These are phyloP conservation scores for Cheilosia urbana DNA, from an alignment of 2,888 invertebrate genomes.

Conservation along the genomic window DNA sequence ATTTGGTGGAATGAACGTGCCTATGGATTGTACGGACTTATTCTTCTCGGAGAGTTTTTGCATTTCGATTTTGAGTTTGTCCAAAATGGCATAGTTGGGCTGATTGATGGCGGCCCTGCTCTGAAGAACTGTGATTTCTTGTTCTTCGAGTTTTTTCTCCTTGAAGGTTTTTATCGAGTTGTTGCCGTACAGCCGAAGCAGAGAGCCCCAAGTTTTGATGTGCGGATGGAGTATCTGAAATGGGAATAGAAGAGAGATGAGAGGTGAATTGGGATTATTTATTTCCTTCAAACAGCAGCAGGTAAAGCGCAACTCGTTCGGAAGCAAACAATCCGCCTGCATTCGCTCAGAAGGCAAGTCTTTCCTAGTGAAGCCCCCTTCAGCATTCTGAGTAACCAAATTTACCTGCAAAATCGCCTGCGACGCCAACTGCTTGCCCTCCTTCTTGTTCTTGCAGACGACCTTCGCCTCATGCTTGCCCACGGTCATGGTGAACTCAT, in stretches of 20 bases:
- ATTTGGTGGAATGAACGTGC: constrained; percentile 87
- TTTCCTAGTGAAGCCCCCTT: background rate
- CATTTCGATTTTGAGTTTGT: constrained; percentile 94
- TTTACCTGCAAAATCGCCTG: constrained; percentile 94
- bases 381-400: background rate
- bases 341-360: no score
- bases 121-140: constrained; percentile 95
- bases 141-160: constrained; percentile 95
- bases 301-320: no score
- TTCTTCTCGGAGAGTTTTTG: constrained; percentile 88
- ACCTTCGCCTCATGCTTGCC: constrained; percentile 96
- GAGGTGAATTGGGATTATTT: background rate
- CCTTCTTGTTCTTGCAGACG: constrained; percentile 97
- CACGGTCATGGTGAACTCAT: constrained; percentile 97
- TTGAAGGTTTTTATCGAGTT: constrained; percentile 95
- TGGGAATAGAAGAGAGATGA: background rate
- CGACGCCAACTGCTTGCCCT: constrained; percentile 97
- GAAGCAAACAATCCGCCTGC: no score
- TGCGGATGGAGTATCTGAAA: constrained; percentile 95
- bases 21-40: constrained; percentile 86
- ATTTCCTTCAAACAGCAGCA: no score
- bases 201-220: constrained; percentile 96
- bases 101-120: constrained; percentile 94
- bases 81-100: constrained; percentile 95
- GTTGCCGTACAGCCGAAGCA: constrained; percentile 96